Evolutionary conservation across 2,888 invertebrate species (phyloP), one percentile per base, ranked within the genome.

Genomic region (Uropetala carovei): DNA sequence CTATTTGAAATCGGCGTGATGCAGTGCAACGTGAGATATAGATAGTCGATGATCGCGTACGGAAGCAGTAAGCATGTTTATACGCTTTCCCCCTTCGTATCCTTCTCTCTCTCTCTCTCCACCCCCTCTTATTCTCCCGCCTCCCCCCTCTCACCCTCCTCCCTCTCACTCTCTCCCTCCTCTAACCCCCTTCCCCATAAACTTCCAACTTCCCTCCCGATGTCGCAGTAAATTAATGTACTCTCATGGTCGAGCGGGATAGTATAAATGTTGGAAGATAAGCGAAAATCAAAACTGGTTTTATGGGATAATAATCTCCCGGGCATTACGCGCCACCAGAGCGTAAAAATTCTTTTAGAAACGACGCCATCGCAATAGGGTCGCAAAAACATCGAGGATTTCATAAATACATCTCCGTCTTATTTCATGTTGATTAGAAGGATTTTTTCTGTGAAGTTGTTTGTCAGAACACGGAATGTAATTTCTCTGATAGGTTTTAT

Each of bases 271-370:
- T 75, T 75, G 0, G 27, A 27, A 13, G 75, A 75, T 75, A 75
- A 75, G 75, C 43, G 75, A 13, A 27, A 75, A 75, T 75, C 75
- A 75, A 75, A 75, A 75, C 75, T 22, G 27, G 75, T 75, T 75
- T 75, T 75, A 75, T 75, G 75, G 75, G 75, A 75, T 27, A 75
- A 75, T 75, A 75, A 75, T 75, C 75, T 75, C 27, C 5, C 13
- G 75, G 8, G 75, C 22, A 75, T 75, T 75, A 27, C 75, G 75
- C 27, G 75, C 22, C 27, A 75, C 27, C 18, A 27, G 27, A 27
- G 27, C 9, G 75, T 22, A 75, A 75, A 75, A 75, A 75, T 10
- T 75, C 27, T 4, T 13, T 75, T 27, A 27, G 22, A 9, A 75
- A 75, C 10, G 75, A 75, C 13, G 75, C 13, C 27, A 27, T 43